A percentile compares a stretch with the other conserved stretches of the same genome.
Evolutionary conservation across 2,113 vertebrate genomes (phyloP).

Genomic region (Mohoua ochrocephala): DNA sequence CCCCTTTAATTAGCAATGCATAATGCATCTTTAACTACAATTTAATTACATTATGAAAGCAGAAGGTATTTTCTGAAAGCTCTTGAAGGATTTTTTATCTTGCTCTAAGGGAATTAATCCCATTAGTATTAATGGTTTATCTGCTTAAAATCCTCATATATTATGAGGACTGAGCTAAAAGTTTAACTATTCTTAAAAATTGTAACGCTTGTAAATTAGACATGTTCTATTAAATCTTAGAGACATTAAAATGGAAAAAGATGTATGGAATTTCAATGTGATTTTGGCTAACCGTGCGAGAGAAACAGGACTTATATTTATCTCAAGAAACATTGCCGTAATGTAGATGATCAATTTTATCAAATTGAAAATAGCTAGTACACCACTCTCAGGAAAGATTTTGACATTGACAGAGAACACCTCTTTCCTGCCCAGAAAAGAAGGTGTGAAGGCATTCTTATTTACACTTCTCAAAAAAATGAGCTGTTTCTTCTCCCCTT

Average conservation of each 20-base stretch:
- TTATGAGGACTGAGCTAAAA: background rate
- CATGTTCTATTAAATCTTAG: background rate
- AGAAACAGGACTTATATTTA: background rate
- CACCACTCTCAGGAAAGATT: background rate
- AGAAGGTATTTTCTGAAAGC: background rate
- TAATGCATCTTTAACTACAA: slow-evolving; percentile 15
- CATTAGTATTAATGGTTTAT: slow-evolving; percentile 19
- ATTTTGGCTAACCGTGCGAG: background rate
- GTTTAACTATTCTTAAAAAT: background rate
- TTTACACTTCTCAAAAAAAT: background rate
- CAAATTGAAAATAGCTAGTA: background rate
- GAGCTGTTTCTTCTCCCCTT: background rate
- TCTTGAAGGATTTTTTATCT: background rate
- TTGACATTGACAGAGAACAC: background rate
- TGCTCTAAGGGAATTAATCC: background rate
- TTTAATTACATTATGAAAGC: slow-evolving; percentile 1
- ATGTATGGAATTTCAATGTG: background rate
- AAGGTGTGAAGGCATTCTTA: background rate
- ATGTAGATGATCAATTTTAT: background rate
- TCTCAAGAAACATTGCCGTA: background rate
- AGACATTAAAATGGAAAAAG: background rate
- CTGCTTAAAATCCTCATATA: background rate
- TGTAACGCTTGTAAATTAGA: background rate
- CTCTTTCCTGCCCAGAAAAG: background rate
- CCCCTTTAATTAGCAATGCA: background rate